Evolutionary conservation across 1,140 invertebrate species (phyloP).

Genomic region (Diabrotica undecimpunctata): DNA sequence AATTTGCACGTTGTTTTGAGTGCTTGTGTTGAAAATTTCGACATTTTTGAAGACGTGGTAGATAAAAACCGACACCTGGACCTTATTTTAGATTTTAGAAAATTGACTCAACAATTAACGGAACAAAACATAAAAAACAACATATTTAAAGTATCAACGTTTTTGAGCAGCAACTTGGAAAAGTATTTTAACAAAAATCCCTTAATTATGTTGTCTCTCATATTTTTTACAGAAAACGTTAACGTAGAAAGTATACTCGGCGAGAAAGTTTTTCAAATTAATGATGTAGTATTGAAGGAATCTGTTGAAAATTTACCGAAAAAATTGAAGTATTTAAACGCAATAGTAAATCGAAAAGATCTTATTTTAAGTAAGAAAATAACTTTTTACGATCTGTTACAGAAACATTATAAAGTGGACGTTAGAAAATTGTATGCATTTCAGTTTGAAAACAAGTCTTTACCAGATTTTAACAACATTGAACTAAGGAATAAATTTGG

Average conservation of each 20-base stretch:
- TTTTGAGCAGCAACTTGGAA: constrained; percentile 40
- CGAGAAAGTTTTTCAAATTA: constrained; percentile 18
- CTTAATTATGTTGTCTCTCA: constrained; percentile 46
- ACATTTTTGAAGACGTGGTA: constrained; percentile 25
- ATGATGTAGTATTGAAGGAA: constrained; percentile 27
- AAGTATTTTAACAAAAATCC: constrained; percentile 48
- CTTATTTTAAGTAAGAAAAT: constrained; percentile 23
- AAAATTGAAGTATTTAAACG: constrained; percentile 13
- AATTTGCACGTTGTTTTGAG: constrained; percentile 52
- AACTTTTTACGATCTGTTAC: constrained; percentile 36
- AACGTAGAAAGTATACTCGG: constrained; percentile 19
- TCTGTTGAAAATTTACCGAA: constrained; percentile 30
- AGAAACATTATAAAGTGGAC: constrained; percentile 35
- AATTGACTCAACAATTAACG: constrained; percentile 35
- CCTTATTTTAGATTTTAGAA: constrained; percentile 42
- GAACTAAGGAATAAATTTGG: constrained; percentile 57
- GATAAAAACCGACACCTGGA: constrained; percentile 36
- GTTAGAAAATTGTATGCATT: constrained; percentile 32
- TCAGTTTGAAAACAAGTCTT: constrained; percentile 46
- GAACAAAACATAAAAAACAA: constrained; percentile 35
- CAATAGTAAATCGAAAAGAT: constrained; percentile 22
- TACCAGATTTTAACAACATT: constrained; percentile 57
- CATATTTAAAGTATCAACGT: constrained; percentile 40
- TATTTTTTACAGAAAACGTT: constrained; percentile 39
- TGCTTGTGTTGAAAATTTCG: constrained; percentile 48